Evolutionary conservation across 2,888 invertebrate genomes (phyloP), one percentile per base, ranked within the genome.

Genomic region (Conchocele bisecta): DNA sequence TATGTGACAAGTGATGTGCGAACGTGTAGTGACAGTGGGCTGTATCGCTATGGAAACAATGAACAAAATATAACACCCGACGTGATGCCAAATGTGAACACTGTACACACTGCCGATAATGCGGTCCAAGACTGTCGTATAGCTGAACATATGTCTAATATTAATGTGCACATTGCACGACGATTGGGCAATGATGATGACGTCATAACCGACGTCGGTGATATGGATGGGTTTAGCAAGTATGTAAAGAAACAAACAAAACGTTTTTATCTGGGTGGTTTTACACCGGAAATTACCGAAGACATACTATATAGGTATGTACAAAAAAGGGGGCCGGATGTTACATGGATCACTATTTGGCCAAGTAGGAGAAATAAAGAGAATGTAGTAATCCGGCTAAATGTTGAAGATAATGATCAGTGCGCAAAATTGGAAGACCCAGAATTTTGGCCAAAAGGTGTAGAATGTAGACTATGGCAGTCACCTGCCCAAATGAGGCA

Each of bases 371-470:
- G 42, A 9, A 6, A 22, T 9, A n/a, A n/a, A n/a, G n/a, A 42
- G 7, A 42, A 42, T 22, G 42, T 42, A 6, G 22, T 42, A 9
- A 42, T 42, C 7, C 42, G 42, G 7, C 42, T 42, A 20, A 42
- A 42, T 22, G 42, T 42, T n/a, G 42, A 42, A 42, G 42, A 42
- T 42, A 42, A 42, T n/a, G 42, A 42, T 42, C 42, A n/a, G n/a
- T n/a, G 17, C 6, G 22, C 7, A 42, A n/a, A 20, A n/a, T 15
- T 42, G 22, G 42, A 42, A 6, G 22, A 22, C 22, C 7, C 9
- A 9, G 7, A n/a, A 20, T 42, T 42, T 22, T 42, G 42, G 42
- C 42, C 42, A 20, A 6, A n/a, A 42, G 42, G 42, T 9, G 42
- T 42, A 6, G 22, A 9, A 42, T 42, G 42, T 42, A 6, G 42